A percentile compares a stretch with the other conserved stretches of the same genome.
Evolutionary conservation across 1,140 invertebrate species (phyloP).

Genomic region (Sitodiplosis mosellana): DNA sequence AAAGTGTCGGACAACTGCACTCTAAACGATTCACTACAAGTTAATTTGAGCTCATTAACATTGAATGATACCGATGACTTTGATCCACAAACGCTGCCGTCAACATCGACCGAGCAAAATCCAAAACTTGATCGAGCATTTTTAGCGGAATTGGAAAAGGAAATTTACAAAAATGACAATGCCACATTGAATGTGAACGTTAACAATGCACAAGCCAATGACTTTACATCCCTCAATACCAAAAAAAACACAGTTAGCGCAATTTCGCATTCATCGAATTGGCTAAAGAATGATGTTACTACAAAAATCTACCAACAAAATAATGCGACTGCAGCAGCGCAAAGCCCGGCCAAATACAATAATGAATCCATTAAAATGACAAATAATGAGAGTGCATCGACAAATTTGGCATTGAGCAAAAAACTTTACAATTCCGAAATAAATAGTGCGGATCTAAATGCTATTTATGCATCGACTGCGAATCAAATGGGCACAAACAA

Average conservation of each 20-base stretch:
- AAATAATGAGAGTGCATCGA: conserved; percentile 5
- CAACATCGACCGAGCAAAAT: background rate
- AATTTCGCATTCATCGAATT: background rate
- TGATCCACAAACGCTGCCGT: too few species aligned
- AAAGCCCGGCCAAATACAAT: too few species aligned
- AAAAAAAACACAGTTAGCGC: background rate
- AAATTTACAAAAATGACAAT: conserved; percentile 24
- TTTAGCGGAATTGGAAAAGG: conserved; percentile 40
- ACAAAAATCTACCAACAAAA: too few species aligned
- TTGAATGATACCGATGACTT: conserved; percentile 8
- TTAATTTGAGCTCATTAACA: conserved; percentile 13
- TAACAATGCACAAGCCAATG: conserved; percentile 30
- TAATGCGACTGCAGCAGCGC: too few species aligned
- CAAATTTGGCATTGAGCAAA: conserved; percentile 14
- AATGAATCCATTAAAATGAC: too few species aligned
- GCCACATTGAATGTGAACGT: conserved; percentile 18
- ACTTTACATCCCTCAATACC: background rate
- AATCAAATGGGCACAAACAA: too few species aligned
- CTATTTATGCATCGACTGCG: too few species aligned
- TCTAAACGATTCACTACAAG: conserved; percentile 1
- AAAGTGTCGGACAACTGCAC: background rate
- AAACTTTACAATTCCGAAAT: conserved; percentile 4
- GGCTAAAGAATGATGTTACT: too few species aligned
- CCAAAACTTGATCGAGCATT: conserved; percentile 35
- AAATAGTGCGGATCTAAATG: too few species aligned